Conservation (phyloP, 2,888 invertebrate genomes). For the Calliphora vomitoria region DNA sequence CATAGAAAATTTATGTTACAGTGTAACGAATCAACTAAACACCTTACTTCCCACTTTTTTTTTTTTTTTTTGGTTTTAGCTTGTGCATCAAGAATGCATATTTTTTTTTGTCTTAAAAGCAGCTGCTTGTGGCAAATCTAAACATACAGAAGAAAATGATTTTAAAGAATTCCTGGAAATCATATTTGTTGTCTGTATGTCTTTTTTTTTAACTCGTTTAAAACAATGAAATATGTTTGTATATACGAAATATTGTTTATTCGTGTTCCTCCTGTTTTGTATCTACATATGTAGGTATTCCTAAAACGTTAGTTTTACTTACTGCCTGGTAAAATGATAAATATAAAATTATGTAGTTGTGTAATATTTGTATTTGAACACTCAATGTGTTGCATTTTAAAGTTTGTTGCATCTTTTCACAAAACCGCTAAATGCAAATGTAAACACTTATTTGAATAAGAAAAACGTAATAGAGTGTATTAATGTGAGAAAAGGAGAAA, state of each 20-base stretch:
- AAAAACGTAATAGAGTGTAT: too few species aligned
- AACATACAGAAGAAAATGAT: neutral
- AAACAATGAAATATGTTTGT: neutral
- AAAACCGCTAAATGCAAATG: constrained; percentile 2
- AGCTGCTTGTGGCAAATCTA: constrained; percentile 26
- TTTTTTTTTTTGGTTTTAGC: neutral
- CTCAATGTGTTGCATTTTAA: too few species aligned
- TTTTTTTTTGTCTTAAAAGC: neutral
- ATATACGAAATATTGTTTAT: neutral
- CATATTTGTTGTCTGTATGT: constrained; percentile 2
- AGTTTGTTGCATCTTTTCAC: neutral
- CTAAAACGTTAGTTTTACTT: too few species aligned
- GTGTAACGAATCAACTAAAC: constrained; percentile 33
- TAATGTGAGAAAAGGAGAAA: too few species aligned
- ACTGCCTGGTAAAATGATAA: too few species aligned
- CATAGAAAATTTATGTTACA: constrained; percentile 27
- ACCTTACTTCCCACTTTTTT: constrained; percentile 7
- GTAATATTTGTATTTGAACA: neutral
- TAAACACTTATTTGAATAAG: neutral
- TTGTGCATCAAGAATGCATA: constrained; percentile 10
- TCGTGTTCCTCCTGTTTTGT: neutral
- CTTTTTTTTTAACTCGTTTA: neutral
- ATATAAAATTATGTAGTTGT: too few species aligned
- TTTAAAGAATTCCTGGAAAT: neutral
- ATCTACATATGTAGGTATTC: too few species aligned